Conservation (phyloP, 2,797 vertebrate species). For the Margarornis squamiger region DNA sequence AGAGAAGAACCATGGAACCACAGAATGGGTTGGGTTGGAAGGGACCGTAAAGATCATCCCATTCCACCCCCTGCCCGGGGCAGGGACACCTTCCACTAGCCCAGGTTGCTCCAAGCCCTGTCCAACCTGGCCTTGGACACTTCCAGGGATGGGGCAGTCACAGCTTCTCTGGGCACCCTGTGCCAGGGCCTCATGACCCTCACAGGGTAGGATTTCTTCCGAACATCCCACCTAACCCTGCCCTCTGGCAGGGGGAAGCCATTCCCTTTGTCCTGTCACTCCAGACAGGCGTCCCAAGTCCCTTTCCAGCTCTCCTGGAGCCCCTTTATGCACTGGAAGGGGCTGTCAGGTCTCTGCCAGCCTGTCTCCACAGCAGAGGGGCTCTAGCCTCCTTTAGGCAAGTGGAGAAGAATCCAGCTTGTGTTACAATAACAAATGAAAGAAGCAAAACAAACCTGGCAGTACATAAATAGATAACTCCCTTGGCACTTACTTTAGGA, state of each 20-base stretch:
- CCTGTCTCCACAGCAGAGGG: not conserved
- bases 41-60: too few species aligned
- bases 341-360: not conserved
- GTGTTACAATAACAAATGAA: not conserved
- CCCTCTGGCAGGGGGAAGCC: not conserved
- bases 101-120: rapidly evolving
- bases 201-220: not conserved
- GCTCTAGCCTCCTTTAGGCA: not conserved
- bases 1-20: not conserved
- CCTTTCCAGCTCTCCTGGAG: not conserved
- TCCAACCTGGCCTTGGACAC: not conserved
- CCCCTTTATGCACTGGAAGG: not conserved
- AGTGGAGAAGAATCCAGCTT: not conserved
- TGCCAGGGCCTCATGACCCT: not conserved
- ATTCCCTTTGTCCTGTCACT: not conserved
- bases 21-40: not conserved
- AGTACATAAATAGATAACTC: not conserved
- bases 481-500: not conserved
- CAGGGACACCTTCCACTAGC: not conserved
- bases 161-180: not conserved
- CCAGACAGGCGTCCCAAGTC: not conserved
- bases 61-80: not conserved
- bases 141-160: not conserved
- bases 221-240: not conserved
- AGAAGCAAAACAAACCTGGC: not conserved